Percentiles rank a stretch among this genome's conserved stretches.
These are phyloP conservation scores for Galerucella calmariensis DNA, from an alignment of 2,888 invertebrate genomes.

Conservation along the genomic window DNA sequence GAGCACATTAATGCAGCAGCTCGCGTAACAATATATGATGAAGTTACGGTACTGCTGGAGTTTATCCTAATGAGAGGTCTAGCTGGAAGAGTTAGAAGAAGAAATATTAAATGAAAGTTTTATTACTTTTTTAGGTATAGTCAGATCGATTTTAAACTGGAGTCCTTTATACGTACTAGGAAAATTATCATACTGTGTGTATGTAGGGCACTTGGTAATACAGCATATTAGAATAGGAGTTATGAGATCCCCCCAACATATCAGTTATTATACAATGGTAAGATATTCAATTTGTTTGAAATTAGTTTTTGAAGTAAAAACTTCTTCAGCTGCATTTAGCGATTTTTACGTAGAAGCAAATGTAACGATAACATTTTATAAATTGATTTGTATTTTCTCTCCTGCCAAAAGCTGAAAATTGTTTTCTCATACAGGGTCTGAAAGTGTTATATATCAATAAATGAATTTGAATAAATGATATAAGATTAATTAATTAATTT, in stretches of 20 bases:
- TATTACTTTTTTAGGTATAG: slow-evolving; percentile 28
- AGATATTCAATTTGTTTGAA: slow-evolving; percentile 3
- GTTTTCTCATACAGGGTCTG: too few relatives aligned
- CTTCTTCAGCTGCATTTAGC: not conserved
- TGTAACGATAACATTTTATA: too few relatives aligned
- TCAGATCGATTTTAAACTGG: slow-evolving; percentile 35
- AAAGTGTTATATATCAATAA: too few relatives aligned
- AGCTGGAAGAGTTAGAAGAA: not conserved
- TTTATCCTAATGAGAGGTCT: too few relatives aligned
- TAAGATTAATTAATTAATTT: not conserved
- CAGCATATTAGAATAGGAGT: slow-evolving; percentile 37
- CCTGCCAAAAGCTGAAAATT: too few relatives aligned
- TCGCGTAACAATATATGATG: too few relatives aligned
- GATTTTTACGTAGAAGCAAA: too few relatives aligned
- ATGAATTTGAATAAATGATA: not conserved
- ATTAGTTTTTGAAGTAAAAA: not conserved
- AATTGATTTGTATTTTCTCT: too few relatives aligned
- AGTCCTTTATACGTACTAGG: slow-evolving; percentile 31
- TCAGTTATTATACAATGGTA: slow-evolving; percentile 35
- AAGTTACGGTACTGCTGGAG: too few relatives aligned
- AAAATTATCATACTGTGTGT: slow-evolving; percentile 40
- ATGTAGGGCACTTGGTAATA: slow-evolving; percentile 37
- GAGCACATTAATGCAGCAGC: too few relatives aligned
- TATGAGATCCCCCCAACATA: slow-evolving; percentile 30
- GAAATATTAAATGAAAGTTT: not conserved